A percentile compares a stretch with the other conserved stretches of the same genome.
phyloP scores from a whole-genome alignment of 2,888 invertebrate genomes.

The Drosophila ezoana region DNA sequence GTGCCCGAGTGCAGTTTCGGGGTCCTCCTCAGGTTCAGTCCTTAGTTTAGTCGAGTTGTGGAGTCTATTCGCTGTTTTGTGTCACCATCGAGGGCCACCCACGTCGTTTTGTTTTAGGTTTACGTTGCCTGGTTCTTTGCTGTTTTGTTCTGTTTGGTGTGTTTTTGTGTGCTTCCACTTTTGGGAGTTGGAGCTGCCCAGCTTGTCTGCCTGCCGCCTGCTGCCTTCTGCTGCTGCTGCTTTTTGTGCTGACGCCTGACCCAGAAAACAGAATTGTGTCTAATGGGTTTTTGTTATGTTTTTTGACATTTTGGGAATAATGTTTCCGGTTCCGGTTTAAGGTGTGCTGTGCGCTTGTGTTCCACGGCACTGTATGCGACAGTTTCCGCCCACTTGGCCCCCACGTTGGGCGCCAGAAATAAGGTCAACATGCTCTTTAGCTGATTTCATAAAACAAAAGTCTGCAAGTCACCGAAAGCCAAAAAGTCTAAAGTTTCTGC shows the following conservation, averaged over 20 bases:
- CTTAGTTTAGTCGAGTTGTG: conserved; percentile 38
- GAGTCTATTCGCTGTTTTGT: conserved; percentile 50
- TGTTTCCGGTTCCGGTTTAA: conserved; percentile 80
- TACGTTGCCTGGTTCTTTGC: conserved; percentile 16
- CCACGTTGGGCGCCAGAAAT: conserved; percentile 44
- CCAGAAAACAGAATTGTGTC: conserved; percentile 78
- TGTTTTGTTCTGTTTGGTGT: conserved; percentile 22
- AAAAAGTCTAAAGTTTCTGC: conserved; percentile 22
- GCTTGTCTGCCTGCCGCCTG: conserved; percentile 19
- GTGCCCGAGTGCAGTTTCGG: conserved; percentile 14
- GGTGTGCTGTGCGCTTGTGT: conserved; percentile 61
- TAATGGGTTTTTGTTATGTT: conserved; percentile 80
- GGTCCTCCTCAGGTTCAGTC: conserved; percentile 31
- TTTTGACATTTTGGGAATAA: conserved; percentile 81
- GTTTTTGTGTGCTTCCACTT: conserved; percentile 58
- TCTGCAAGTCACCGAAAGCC: conserved; percentile 21
- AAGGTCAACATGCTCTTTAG: conserved; percentile 72
- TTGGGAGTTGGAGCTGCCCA: conserved; percentile 53
- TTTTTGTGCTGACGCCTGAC: conserved; percentile 62
- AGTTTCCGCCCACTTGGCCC: conserved; percentile 59
- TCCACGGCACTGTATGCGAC: conserved; percentile 62
- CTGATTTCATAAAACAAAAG: conserved; percentile 66
- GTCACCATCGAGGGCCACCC: conserved; percentile 55
- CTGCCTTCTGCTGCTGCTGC: conserved; percentile 8
- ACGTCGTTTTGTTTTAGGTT: conserved; percentile 65